Evolutionary conservation across 2,888 invertebrate genomes (phyloP).

Genomic region (Didymodactylos carnosus): DNA sequence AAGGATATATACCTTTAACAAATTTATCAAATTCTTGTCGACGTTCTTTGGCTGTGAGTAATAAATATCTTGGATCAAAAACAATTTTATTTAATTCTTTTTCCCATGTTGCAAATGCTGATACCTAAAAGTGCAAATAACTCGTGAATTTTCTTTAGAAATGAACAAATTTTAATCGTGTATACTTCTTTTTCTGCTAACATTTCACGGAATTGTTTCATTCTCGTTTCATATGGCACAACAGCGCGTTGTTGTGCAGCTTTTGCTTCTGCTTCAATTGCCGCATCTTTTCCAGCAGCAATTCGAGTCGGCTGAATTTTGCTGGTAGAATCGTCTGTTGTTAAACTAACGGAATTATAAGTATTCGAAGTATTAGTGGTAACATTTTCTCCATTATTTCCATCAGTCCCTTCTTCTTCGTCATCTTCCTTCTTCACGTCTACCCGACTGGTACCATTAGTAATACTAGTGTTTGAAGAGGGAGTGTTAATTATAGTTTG

Average conservation of each 20-base stretch:
- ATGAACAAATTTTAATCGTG: neutral
- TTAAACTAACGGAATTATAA: neutral
- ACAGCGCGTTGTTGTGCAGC: slow-evolving; percentile 6
- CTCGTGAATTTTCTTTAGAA: too few species aligned
- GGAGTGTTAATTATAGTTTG: too few species aligned
- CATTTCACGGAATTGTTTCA: slow-evolving; percentile 86
- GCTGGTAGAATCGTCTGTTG: neutral
- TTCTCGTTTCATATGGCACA: slow-evolving; percentile 70
- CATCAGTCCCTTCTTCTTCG: neutral
- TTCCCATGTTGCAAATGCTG: slow-evolving; percentile 97
- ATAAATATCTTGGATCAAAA: slow-evolving; percentile 82
- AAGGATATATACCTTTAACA: slow-evolving; percentile 58
- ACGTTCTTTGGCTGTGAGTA: slow-evolving; percentile 81
- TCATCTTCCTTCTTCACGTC: too few species aligned
- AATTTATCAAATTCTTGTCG: slow-evolving; percentile 60
- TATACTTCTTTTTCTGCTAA: slow-evolving; percentile 61
- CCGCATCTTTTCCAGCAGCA: neutral
- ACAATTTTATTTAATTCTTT: slow-evolving; percentile 99
- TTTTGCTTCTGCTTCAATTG: slow-evolving; percentile 10
- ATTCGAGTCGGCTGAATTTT: neutral
- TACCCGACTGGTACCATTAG: too few species aligned
- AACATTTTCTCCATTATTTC: neutral
- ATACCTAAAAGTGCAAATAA: too few species aligned
- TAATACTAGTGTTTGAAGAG: neutral
- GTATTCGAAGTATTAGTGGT: neutral